These are phyloP conservation scores for Enteromius afrohamiltoni DNA, from an alignment of 2,797 vertebrate species.

Conservation along the genomic window DNA sequence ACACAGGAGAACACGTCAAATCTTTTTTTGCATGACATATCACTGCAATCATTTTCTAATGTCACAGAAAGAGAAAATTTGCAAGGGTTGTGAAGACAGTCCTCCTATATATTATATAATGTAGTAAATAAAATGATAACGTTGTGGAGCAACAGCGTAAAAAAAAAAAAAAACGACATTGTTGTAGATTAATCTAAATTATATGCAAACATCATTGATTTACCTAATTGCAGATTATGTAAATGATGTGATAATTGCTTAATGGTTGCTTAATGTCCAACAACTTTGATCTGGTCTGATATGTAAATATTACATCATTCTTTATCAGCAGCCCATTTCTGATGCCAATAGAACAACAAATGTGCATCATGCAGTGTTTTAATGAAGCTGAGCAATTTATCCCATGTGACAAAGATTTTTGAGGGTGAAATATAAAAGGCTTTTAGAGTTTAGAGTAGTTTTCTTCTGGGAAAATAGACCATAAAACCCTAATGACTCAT, in stretches of 20 bases:
- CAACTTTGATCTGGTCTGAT: not conserved
- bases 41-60: not conserved
- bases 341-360: not conserved
- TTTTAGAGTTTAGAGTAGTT: not conserved
- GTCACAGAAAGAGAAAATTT: not conserved
- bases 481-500: not conserved
- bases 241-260: not conserved
- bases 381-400: not conserved
- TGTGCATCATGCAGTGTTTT: not conserved
- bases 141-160: not conserved
- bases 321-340: not conserved
- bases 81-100: not conserved
- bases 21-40: not conserved
- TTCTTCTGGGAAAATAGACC: not conserved
- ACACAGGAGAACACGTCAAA: slow-evolving; percentile 4
- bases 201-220: not conserved
- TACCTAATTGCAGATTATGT: not conserved
- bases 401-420: not conserved
- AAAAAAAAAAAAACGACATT: not conserved
- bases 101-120: not conserved
- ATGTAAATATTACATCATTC: not conserved
- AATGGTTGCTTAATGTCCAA: not conserved
- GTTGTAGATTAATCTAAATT: not conserved
- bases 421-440: not conserved
- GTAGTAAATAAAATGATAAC: not conserved